These are phyloP conservation scores for Eudemis profundana DNA, from an alignment of 2,888 invertebrate species.

Conservation along the genomic window DNA sequence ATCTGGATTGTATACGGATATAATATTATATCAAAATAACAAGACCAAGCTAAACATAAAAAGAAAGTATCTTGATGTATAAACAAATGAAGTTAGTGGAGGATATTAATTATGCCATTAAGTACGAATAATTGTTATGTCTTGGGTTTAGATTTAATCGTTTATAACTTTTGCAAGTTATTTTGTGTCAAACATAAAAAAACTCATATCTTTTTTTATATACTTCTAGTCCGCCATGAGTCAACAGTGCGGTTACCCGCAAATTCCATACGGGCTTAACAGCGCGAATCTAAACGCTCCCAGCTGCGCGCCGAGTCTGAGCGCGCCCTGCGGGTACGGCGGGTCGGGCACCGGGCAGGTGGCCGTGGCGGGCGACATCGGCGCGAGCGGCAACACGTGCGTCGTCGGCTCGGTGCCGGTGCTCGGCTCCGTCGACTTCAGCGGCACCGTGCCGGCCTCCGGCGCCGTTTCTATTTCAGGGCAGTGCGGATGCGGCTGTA, in stretches of 20 bases:
- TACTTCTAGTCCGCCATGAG: conserved; percentile 19
- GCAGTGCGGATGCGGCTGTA: conserved; percentile 41
- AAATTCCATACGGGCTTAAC: neutral
- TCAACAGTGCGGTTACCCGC: conserved; percentile 18
- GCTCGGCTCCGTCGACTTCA: conserved; percentile 49
- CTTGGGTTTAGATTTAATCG: too few species aligned
- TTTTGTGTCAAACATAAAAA: too few species aligned
- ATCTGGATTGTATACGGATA: too few species aligned
- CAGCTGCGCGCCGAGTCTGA: conserved; percentile 7
- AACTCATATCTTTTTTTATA: too few species aligned
- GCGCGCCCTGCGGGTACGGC: conserved; percentile 47
- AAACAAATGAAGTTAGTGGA: too few species aligned
- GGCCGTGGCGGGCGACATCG: conserved; percentile 54
- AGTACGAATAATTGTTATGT: too few species aligned
- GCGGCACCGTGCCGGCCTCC: conserved; percentile 39
- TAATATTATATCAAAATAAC: too few species aligned
- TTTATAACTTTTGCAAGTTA: too few species aligned
- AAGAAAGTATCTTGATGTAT: too few species aligned
- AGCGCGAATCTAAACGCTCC: neutral
- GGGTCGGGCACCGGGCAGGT: conserved; percentile 54
- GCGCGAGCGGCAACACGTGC: conserved; percentile 52
- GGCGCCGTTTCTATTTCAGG: conserved; percentile 42
- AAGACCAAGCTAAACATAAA: too few species aligned
- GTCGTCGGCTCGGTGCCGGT: conserved; percentile 58
- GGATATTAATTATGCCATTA: too few species aligned